Evolutionary conservation across 2,797 vertebrate genomes (phyloP), one percentile per base, ranked within the genome.

Genomic region (Rachycentron canadum): DNA sequence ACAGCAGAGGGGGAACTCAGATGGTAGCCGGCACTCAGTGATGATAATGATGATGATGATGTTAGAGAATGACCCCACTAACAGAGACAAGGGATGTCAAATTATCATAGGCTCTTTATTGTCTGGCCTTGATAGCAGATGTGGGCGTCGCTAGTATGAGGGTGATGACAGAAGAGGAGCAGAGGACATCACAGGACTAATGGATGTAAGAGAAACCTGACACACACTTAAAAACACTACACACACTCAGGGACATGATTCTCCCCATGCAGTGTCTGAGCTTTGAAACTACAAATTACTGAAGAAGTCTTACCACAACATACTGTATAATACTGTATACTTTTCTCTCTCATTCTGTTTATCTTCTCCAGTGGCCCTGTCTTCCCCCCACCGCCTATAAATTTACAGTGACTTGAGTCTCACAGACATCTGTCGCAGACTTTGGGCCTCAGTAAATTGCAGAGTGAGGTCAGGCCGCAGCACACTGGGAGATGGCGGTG

Each of bases 41-140:
- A 85, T 75, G 76, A 90, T 88, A 78, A 84, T 5, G 16, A 78
- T n/a, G 69, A 82, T 62, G 84, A 89, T 78, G 80, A 82, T 80
- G 75, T 67, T 68, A 30, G 57, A 89, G 76, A 89, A 78, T 78
- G 71, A 74, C 52, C 83, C 83, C 73, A 58, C 34, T 68, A 66
- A 76, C 57, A 76, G 58, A 87, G 47, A 56, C 50, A 17, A 2
- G 59, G 53, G 53, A 89, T 77, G 86, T 79, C 62, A 78, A 78
- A 83, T 88, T 81, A 79, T 89, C 74, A 86, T 70, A 78, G 65
- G 40, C 52, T 86, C 70, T 78, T 87, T 82, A 83, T 89, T 86
- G 79, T 87, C 71, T 68, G 47, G 72, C 38, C 38, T 64, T 86
- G 71, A 79, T 64, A 80, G 78, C 75, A 85, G 78, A 90, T 63